A percentile compares a stretch with the other conserved stretches of the same genome.
Evolutionary conservation across 2,888 invertebrate genomes (phyloP).

Genomic region (Drosophila macrothrix): DNA sequence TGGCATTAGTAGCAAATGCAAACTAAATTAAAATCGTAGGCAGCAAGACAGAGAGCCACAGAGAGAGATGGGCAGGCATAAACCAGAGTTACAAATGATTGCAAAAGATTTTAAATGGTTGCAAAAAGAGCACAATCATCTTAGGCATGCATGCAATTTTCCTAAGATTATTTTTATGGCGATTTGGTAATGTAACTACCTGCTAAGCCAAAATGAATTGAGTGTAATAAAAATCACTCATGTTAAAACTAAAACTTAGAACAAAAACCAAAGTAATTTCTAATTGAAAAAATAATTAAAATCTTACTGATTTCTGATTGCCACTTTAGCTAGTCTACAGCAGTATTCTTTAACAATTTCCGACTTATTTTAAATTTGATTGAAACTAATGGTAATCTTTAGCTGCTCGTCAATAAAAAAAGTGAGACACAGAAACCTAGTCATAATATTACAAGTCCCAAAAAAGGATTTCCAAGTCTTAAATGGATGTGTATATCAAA

Average conservation of each 20-base stretch:
- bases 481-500: not conserved
- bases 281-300: too few relatives aligned
- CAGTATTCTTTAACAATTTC: not conserved
- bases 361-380: not conserved
- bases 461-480: not conserved
- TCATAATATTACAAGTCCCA: not conserved
- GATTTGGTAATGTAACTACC: not conserved
- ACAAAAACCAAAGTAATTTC: not conserved
- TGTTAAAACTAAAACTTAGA: not conserved
- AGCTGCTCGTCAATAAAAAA: not conserved
- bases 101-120: slow-evolving; percentile 42
- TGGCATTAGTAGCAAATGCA: slow-evolving; percentile 43
- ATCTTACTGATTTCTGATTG: not conserved
- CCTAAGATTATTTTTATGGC: not conserved
- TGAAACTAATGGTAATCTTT: not conserved
- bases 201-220: not conserved
- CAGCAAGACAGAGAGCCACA: not conserved
- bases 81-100: slow-evolving; percentile 62
- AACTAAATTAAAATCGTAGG: slow-evolving; percentile 27
- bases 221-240: not conserved
- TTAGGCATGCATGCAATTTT: not conserved
- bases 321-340: not conserved
- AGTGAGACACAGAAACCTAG: not conserved
- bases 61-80: not conserved
- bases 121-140: not conserved